Conservation (phyloP, 2,797 vertebrate genomes). For the Macropus fuliginosus region DNA sequence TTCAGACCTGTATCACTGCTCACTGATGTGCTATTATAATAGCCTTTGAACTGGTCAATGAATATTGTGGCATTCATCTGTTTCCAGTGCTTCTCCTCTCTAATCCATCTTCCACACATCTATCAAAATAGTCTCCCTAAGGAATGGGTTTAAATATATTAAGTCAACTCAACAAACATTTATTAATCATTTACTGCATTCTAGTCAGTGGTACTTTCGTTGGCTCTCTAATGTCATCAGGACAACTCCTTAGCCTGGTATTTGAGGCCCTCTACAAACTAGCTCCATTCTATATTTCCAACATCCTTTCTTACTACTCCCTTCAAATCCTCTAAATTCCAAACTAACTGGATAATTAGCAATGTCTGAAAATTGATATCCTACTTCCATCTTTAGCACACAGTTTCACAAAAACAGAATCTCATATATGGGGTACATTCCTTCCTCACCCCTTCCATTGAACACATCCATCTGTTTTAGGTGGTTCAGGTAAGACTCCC, state of each 20-base stretch:
- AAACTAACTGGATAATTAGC: not conserved
- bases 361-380: not conserved
- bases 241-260: not conserved
- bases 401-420: not conserved
- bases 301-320: not conserved
- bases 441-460: not conserved
- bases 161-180: not conserved
- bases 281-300: not conserved
- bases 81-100: not conserved
- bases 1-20: not conserved
- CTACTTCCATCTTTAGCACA: not conserved
- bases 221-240: not conserved
- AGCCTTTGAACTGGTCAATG: not conserved
- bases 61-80: not conserved
- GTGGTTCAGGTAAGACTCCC: not conserved
- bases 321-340: not conserved
- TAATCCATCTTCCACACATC: not conserved
- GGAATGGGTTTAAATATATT: not conserved
- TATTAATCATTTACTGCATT: not conserved
- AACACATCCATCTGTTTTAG: not conserved
- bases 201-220: not conserved
- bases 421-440: not conserved
- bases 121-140: not conserved
- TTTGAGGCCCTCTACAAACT: not conserved
- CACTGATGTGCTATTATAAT: not conserved